Evolutionary conservation across 2,888 invertebrate genomes (phyloP), one percentile per base, ranked within the genome.

Genomic region (Latrodectus hesperus): DNA sequence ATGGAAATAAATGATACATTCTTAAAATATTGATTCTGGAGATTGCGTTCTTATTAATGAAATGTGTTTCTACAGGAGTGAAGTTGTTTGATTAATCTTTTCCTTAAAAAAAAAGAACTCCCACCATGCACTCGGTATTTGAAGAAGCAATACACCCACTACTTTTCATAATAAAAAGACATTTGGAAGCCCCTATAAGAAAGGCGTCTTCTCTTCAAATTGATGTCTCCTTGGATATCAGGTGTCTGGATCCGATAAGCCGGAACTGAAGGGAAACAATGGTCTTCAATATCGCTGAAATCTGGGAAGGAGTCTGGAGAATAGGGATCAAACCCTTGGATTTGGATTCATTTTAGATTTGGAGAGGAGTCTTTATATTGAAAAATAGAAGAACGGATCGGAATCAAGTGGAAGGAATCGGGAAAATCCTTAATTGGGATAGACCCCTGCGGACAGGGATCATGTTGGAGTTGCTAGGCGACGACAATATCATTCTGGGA

Each of bases 401-500:
- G 60, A 60, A 17, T 79, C n/a, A 16, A 79, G 79, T 38, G 26
- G 81, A 38, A 16, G 60, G 38, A 55, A 26, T 14, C 38, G 53
- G 68, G 53, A 53, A 55, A 78, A 72, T 67, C 78, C 84, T 84
- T 84, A 84, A 84, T 84, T 84, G 84, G 84, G 77, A 73, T 72
- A 55, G 73, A 74, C 73, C 74, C 84, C 78, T 78, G 16, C 22
- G 84, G 84, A 55, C 64, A 53, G 55, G 64, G 38, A 55, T 75
- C 55, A 68, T 75, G 52, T 65, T 16, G 72, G n/a, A 17, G 84
- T 84, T 84, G 78, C 84, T 67, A 55, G 51, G 84, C 78, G 71
- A 84, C 78, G 67, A 72, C 75, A 60, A 55, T 60, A 72, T n/a
- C 38, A 38, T 38, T 38, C 38, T 6, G 4, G 38, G 1, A 38